Evolutionary conservation across 2,113 vertebrate species (phyloP).

Genomic region (Ifrita kowaldi): DNA sequence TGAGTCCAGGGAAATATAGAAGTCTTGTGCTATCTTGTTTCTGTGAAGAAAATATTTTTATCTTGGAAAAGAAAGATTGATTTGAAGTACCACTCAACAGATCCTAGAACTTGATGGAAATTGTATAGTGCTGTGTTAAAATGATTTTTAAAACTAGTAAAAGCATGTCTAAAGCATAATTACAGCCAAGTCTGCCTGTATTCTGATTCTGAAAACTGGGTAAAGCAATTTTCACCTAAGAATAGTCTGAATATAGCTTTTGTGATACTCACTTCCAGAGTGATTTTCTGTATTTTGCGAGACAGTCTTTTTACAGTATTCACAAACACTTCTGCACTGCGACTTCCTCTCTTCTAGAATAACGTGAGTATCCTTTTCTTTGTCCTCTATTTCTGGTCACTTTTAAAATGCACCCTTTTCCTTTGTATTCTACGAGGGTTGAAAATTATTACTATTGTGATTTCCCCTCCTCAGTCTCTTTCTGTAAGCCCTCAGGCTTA

Average conservation of each 20-base stretch:
- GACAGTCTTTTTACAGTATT: background rate
- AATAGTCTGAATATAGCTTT: background rate
- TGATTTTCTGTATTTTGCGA: background rate
- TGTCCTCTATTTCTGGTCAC: background rate
- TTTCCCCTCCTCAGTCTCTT: background rate
- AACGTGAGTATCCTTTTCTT: background rate
- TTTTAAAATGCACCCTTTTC: background rate
- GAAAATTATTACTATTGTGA: background rate
- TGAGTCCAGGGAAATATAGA: background rate
- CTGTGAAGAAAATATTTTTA: background rate
- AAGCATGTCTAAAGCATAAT: background rate
- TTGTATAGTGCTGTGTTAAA: background rate
- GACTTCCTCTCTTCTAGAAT: background rate
- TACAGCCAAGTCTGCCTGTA: background rate
- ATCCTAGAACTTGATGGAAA: background rate
- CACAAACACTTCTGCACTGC: background rate
- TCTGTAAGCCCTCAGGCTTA: background rate
- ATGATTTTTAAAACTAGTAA: background rate
- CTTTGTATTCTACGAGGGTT: background rate
- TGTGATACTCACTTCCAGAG: background rate
- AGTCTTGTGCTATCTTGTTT: background rate
- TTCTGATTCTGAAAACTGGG: background rate
- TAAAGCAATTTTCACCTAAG: background rate
- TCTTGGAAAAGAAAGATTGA: background rate
- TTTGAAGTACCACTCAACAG: background rate